Evolutionary conservation across 2,888 invertebrate genomes (phyloP).

Genomic region (Muschampia plurimacula): DNA sequence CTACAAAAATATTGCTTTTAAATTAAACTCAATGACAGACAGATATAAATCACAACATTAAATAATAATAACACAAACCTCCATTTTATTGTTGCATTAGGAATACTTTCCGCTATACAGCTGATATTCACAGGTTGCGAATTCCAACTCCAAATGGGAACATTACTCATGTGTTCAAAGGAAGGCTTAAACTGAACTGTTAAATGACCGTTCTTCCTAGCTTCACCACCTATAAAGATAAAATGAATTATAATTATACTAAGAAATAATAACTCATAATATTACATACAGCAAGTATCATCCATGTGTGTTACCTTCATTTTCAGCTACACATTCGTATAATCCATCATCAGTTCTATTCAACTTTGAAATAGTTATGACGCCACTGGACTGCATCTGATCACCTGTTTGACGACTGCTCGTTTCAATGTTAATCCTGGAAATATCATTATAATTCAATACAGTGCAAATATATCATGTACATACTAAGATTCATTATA

Average conservation of each 20-base stretch:
- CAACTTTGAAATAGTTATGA: slow-evolving; percentile 88
- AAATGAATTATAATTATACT: background rate
- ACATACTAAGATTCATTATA: background rate
- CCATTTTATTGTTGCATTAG: slow-evolving; percentile 97
- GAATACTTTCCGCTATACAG: slow-evolving; percentile 94
- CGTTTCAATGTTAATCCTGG: slow-evolving; percentile 87
- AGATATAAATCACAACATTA: slow-evolving; percentile 18
- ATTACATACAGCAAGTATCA: background rate
- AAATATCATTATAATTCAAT: slow-evolving; percentile 35
- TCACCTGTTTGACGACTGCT: slow-evolving; percentile 77
- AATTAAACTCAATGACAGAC: background rate
- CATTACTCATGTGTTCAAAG: slow-evolving; percentile 89
- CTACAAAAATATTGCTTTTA: slow-evolving; percentile 49
- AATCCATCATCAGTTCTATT: slow-evolving; percentile 93
- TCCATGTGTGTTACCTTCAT: slow-evolving; percentile 81
- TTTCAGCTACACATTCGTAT: slow-evolving; percentile 94
- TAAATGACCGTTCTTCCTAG: slow-evolving; percentile 92
- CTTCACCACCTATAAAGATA: slow-evolving; percentile 84
- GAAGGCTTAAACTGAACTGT: slow-evolving; percentile 93
- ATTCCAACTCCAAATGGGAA: slow-evolving; percentile 94
- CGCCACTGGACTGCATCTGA: slow-evolving; percentile 85
- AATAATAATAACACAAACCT: slow-evolving; percentile 71
- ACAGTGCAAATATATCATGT: background rate
- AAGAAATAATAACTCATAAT: background rate
- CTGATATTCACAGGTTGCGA: slow-evolving; percentile 92